phyloP scores from a whole-genome alignment of 2,113 vertebrate genomes.

The Heterocephalus glaber region DNA sequence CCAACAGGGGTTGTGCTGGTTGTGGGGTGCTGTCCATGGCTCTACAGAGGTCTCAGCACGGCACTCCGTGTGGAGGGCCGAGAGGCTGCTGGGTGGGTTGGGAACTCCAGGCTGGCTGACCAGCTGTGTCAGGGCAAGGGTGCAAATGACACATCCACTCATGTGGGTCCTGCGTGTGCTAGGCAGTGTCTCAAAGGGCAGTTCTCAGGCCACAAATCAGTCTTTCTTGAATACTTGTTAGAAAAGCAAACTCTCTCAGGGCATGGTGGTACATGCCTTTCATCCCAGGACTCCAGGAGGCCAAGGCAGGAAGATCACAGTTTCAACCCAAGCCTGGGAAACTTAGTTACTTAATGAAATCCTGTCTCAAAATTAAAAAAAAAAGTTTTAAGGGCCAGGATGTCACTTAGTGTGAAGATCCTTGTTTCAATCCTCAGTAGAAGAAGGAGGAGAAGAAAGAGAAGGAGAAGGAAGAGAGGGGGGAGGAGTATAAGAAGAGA shows the following conservation, averaged over 20 bases:
- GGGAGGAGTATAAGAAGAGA: neutral
- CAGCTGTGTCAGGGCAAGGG: neutral
- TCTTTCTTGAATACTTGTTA: neutral
- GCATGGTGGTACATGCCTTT: neutral
- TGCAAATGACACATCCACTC: fast-evolving
- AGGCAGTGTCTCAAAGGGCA: neutral
- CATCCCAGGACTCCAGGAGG: neutral
- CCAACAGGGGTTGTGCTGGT: neutral
- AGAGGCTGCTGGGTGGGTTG: neutral
- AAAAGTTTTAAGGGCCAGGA: neutral
- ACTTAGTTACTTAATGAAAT: neutral
- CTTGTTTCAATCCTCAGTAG: neutral
- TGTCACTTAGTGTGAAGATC: neutral
- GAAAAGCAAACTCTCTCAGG: neutral
- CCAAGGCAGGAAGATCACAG: neutral
- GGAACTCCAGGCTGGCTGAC: neutral
- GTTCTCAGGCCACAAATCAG: neutral
- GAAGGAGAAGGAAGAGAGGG: neutral
- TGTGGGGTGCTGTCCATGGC: neutral
- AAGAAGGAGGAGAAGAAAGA: neutral
- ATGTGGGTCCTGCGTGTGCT: fast-evolving
- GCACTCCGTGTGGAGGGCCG: neutral
- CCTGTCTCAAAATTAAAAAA: neutral
- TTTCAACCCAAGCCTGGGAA: neutral
- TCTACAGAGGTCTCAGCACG: neutral